Evolutionary conservation across 2,797 vertebrate genomes (phyloP).

Genomic region (Lacerta viridis): DNA sequence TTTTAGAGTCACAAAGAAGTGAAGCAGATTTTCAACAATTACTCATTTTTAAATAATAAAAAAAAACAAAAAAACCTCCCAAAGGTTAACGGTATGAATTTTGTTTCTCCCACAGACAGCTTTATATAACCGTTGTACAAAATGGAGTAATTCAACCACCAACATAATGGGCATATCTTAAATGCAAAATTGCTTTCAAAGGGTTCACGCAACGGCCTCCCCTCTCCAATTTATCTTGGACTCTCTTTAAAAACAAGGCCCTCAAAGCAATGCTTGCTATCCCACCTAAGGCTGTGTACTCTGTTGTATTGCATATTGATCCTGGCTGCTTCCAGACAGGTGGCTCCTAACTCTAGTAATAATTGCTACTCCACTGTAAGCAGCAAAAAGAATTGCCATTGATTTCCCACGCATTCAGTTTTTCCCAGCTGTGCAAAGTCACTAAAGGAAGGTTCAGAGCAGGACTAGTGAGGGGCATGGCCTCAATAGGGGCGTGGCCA

Average conservation of each 20-base stretch:
- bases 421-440: no score
- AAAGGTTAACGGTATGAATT: slow-evolving; percentile 9
- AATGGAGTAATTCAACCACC: neutral
- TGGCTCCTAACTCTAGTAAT: neutral
- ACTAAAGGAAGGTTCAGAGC: no score
- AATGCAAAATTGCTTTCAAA: neutral
- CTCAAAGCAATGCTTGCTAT: neutral
- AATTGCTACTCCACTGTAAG: slow-evolving; percentile 5
- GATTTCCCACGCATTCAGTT: no score
- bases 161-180: neutral
- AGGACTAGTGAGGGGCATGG: no score
- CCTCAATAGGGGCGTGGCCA: no score
- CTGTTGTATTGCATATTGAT: neutral
- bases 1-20: slow-evolving; percentile 33
- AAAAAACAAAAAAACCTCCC: neutral
- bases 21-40: slow-evolving; percentile 34
- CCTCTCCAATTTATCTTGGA: neutral
- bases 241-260: neutral
- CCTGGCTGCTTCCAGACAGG: neutral
- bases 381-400: no score
- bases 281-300: neutral
- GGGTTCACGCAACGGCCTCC: neutral
- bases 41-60: neutral
- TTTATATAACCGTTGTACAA: neutral
- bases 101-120: neutral